A percentile compares a stretch with the other conserved stretches of the same genome.
Evolutionary conservation across 92 coral and sea anemone genomes (phyloP).

Genomic region (Diadumene lineata): DNA sequence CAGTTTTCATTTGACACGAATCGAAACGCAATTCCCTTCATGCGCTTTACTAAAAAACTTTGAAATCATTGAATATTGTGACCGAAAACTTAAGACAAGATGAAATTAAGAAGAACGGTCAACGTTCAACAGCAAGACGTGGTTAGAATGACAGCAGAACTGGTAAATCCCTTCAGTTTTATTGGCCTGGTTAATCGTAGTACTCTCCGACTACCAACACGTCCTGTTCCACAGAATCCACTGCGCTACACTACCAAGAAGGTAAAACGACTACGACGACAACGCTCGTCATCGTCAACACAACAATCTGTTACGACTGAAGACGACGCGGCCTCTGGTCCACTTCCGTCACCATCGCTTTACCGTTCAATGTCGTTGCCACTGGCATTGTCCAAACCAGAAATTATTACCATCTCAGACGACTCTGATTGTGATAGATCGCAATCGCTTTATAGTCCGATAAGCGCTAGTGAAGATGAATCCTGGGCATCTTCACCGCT

Average conservation of each 20-base stretch:
- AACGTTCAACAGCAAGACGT: background rate
- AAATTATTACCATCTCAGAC: no score
- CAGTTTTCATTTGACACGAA: background rate
- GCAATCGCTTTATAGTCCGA: no score
- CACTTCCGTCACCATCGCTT: no score
- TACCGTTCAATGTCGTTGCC: no score
- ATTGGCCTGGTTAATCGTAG: background rate
- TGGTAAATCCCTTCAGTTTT: background rate
- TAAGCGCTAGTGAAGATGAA: no score
- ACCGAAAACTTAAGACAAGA: background rate
- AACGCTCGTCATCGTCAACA: no score
- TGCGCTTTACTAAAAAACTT: background rate
- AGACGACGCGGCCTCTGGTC: no score
- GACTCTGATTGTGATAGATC: no score
- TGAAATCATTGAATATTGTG: background rate
- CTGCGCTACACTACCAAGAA: background rate
- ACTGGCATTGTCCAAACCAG: no score
- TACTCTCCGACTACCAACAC: background rate
- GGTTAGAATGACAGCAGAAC: background rate
- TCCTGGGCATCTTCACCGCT: no score
- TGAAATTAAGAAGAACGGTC: background rate
- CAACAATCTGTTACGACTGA: background rate
- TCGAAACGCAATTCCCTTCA: background rate
- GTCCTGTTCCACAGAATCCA: background rate
- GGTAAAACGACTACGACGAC: background rate